A percentile compares a stretch with the other conserved stretches of the same genome.
phyloP scores from a whole-genome alignment of 2,888 invertebrate genomes.

The Nephrotoma appendiculata region DNA sequence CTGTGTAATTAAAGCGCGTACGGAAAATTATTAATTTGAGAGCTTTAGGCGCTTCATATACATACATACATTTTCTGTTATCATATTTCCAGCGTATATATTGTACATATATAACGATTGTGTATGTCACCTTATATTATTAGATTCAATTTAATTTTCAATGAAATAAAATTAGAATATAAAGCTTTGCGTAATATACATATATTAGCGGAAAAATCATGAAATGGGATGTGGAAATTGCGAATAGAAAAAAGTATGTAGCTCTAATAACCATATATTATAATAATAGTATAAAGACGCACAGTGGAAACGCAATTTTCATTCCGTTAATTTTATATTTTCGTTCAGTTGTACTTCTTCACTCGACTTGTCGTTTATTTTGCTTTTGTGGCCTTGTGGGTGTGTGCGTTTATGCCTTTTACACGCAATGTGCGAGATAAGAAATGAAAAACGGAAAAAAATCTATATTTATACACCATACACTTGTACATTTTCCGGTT shows the following conservation, averaged over 20 bases:
- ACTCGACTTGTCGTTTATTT: neutral
- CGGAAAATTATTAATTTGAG: neutral
- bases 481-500: neutral
- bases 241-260: neutral
- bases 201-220: neutral
- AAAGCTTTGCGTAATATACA: neutral
- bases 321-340: neutral
- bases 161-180: neutral
- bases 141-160: neutral
- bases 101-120: neutral
- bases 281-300: neutral
- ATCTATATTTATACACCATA: neutral
- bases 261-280: neutral
- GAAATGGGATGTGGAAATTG: neutral
- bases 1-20: neutral
- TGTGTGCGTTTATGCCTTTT: neutral
- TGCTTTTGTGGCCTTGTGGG: neutral
- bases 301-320: neutral
- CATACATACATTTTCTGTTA: neutral
- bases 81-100: neutral
- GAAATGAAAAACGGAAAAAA: neutral
- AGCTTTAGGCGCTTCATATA: neutral
- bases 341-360: neutral
- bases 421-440: neutral
- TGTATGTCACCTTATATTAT: neutral